Conservation (phyloP, 2,888 invertebrate genomes). For the Deilephila porcellus region DNA sequence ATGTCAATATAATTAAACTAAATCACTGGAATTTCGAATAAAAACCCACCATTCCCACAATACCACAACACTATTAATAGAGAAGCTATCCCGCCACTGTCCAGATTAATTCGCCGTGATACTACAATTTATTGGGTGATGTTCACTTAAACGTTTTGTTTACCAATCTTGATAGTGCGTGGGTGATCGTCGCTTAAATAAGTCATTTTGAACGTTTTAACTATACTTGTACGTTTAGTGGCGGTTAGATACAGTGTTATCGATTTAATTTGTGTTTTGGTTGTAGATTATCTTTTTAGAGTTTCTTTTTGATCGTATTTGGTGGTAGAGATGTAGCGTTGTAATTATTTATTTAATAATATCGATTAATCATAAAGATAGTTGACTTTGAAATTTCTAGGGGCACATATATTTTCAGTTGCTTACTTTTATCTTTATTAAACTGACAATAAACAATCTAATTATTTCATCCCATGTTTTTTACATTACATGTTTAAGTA, state of each 20-base stretch:
- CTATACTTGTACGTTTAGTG: not conserved
- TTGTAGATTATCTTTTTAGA: not conserved
- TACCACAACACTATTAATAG: constrained; percentile 13
- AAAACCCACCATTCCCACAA: not conserved
- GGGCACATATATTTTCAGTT: no score
- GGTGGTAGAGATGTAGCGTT: not conserved
- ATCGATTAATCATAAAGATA: no score
- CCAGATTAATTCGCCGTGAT: constrained; percentile 16
- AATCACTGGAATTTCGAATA: not conserved
- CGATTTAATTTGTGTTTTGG: not conserved
- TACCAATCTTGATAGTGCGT: constrained; percentile 6
- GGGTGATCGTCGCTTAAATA: constrained; percentile 8
- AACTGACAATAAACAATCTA: no score
- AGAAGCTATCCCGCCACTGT: constrained; percentile 9
- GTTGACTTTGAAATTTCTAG: no score
- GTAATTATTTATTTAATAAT: no score
- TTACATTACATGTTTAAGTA: no score
- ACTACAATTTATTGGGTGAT: constrained; percentile 17
- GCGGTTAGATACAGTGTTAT: not conserved
- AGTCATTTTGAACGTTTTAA: constrained; percentile 14
- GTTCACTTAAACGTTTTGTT: constrained; percentile 21
- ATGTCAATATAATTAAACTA: not conserved
- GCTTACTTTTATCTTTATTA: no score
- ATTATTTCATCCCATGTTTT: no score
- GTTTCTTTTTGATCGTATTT: not conserved